phyloP scores from a whole-genome alignment of 2,888 invertebrate genomes.

The Ectemnius continuus region DNA sequence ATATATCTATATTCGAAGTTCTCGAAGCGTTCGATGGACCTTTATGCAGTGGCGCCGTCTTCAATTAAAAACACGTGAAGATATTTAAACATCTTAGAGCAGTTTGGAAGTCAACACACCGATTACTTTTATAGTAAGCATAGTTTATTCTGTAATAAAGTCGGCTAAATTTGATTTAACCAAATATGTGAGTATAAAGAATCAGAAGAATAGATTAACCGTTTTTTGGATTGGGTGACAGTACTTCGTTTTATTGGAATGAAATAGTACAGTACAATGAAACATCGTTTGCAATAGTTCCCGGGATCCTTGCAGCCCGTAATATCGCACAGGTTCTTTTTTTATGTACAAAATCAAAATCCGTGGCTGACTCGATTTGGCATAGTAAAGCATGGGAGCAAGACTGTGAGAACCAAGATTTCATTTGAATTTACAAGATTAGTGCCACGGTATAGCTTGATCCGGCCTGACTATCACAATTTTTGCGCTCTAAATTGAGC shows the following conservation, averaged over 20 bases:
- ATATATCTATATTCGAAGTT: conserved; percentile 10
- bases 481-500: conserved; percentile 21
- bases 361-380: conserved; percentile 12
- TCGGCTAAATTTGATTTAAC: too few species aligned
- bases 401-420: conserved; percentile 25
- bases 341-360: conserved; percentile 50
- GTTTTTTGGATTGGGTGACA: conserved; percentile 15
- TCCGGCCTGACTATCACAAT: background rate
- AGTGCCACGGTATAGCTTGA: conserved; percentile 8
- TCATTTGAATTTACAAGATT: conserved; percentile 21
- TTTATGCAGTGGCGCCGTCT: too few species aligned
- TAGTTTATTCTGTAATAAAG: too few species aligned
- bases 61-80: too few species aligned
- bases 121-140: too few species aligned
- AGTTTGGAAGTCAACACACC: too few species aligned
- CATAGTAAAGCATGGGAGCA: conserved; percentile 31
- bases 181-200: too few species aligned
- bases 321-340: conserved; percentile 22
- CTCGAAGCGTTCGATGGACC: too few species aligned
- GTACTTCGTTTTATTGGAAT: conserved; percentile 67
- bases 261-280: conserved; percentile 66
- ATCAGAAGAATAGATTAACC: too few species aligned
- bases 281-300: conserved; percentile 49
- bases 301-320: conserved; percentile 23
- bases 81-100: too few species aligned